Evolutionary conservation across 1,140 invertebrate species (phyloP).

Genomic region (Oscheius sp.): DNA sequence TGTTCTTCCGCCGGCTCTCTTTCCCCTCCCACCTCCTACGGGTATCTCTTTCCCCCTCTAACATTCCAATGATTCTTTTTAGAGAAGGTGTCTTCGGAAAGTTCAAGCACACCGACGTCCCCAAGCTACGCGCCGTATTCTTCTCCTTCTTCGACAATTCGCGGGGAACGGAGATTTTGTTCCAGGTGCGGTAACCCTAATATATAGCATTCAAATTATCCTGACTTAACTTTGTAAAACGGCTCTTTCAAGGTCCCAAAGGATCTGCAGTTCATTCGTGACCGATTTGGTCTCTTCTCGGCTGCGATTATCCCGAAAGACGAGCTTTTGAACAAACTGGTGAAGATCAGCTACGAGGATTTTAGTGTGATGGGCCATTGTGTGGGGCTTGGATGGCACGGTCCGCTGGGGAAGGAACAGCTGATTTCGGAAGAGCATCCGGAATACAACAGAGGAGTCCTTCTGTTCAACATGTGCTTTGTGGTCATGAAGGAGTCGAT

Average conservation of each 20-base stretch:
- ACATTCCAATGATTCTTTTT: no score
- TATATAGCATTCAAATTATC: no score
- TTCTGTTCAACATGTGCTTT: slow-evolving; percentile 59
- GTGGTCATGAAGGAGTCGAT: slow-evolving; percentile 43
- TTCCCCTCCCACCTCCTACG: not conserved
- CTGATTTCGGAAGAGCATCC: no score
- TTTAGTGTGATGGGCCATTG: slow-evolving; percentile 58
- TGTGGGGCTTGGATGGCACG: slow-evolving; percentile 46
- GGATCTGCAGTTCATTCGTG: no score
- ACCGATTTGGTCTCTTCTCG: not conserved
- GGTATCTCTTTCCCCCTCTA: no score
- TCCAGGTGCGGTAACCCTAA: no score
- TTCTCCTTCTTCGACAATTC: slow-evolving; percentile 55
- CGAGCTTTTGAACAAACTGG: slow-evolving; percentile 48
- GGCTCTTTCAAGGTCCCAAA: no score
- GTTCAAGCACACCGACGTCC: slow-evolving; percentile 26
- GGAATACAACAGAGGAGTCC: slow-evolving; percentile 27
- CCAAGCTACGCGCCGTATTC: slow-evolving; percentile 51
- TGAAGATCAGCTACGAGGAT: slow-evolving; percentile 54
- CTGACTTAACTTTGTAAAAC: no score
- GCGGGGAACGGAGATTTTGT: no score
- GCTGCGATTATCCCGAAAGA: slow-evolving; percentile 30
- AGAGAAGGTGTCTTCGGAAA: slow-evolving; percentile 17
- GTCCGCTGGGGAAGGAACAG: no score
- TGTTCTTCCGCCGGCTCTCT: not conserved